These are phyloP conservation scores for Pentalonia nigronervosa DNA, from an alignment of 1,140 invertebrate genomes.

Conservation along the genomic window DNA sequence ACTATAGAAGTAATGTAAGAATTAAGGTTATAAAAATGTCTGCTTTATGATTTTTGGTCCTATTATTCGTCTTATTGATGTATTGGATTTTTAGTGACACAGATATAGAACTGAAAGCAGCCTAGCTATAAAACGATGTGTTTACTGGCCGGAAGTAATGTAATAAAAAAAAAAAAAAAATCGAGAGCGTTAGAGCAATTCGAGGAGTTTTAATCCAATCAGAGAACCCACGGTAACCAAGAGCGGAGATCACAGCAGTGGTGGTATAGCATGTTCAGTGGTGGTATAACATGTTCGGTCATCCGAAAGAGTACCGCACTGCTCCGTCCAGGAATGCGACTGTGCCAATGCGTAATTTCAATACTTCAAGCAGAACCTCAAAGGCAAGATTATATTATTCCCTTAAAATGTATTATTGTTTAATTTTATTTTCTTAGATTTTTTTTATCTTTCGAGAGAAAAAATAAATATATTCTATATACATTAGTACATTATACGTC, in stretches of 20 bases:
- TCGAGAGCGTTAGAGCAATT: slow-evolving; percentile 50
- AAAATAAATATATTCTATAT: not conserved
- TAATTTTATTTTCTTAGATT: slow-evolving; percentile 12
- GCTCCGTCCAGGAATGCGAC: slow-evolving; percentile 1
- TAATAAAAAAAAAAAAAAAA: slow-evolving; percentile 57
- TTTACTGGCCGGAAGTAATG: slow-evolving; percentile 51
- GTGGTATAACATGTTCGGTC: slow-evolving; percentile 25
- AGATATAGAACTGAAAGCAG: not conserved
- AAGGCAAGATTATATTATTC: slow-evolving; percentile 22
- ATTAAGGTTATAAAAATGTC: not conserved
- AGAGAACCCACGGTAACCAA: not conserved
- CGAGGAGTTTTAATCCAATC: slow-evolving; percentile 53
- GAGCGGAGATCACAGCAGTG: not conserved
- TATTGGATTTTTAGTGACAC: not conserved
- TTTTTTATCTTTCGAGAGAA: not conserved
- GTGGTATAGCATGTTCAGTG: slow-evolving; percentile 11
- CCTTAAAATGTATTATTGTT: slow-evolving; percentile 42
- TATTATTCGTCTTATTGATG: not conserved
- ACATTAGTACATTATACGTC: not conserved
- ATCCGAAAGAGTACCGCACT: slow-evolving; percentile 28
- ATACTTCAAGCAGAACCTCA: slow-evolving; percentile 28
- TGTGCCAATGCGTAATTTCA: slow-evolving; percentile 49
- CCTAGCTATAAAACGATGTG: slow-evolving; percentile 30
- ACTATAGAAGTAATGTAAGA: not conserved
- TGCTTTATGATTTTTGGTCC: not conserved